These are phyloP conservation scores for Allygus modestus DNA, from an alignment of 2,888 invertebrate genomes.

Conservation along the genomic window DNA sequence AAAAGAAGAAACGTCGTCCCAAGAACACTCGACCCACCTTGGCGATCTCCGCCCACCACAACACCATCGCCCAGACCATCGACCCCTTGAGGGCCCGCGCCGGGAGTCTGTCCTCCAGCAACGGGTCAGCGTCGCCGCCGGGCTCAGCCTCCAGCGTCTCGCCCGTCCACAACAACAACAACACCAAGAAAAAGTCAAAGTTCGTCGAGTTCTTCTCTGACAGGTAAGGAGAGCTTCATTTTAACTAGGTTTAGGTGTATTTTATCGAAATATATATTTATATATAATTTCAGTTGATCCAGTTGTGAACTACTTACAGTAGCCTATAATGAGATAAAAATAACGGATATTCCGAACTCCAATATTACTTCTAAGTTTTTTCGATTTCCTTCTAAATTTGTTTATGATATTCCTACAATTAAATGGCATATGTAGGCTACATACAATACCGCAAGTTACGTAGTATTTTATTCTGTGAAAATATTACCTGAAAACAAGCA, in stretches of 20 bases:
- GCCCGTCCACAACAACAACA: constrained; percentile 81
- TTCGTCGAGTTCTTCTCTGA: constrained; percentile 87
- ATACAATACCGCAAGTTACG: no score
- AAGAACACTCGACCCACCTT: constrained; percentile 81
- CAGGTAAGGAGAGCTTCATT: constrained; percentile 88
- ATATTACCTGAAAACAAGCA: no score
- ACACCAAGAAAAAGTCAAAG: constrained; percentile 82
- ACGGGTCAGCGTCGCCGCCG: constrained; percentile 88
- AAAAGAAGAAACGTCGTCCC: constrained; percentile 83
- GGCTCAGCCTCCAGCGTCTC: constrained; percentile 87
- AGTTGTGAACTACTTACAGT: neutral
- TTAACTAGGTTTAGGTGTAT: no score
- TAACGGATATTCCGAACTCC: no score
- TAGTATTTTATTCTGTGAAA: no score
- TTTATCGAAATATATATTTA: no score
- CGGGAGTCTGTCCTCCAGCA: constrained; percentile 87
- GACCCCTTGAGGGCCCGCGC: constrained; percentile 81
- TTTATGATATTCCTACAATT: no score
- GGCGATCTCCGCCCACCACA: constrained; percentile 77
- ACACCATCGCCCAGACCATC: constrained; percentile 60
- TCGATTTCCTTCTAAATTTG: no score
- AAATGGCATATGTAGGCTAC: no score
- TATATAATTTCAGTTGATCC: no score
- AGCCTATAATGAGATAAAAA: no score
- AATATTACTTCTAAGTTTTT: no score